Evolutionary conservation across 2,113 vertebrate species (phyloP).

Genomic region (Acinonyx jubatus): DNA sequence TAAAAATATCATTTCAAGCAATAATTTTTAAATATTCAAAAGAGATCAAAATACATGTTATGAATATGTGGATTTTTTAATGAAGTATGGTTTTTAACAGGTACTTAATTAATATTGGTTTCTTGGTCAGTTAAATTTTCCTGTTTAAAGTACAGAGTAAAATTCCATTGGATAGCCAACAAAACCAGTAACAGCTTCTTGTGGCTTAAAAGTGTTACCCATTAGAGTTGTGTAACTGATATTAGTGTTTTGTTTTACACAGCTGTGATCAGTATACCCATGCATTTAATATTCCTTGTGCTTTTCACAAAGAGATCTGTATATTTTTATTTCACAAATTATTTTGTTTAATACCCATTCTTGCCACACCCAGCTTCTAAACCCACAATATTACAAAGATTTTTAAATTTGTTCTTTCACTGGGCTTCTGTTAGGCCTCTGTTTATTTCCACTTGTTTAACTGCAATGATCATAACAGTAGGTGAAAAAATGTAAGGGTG

Average conservation of each 20-base stretch:
- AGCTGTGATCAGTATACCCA: not conserved
- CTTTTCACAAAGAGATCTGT: not conserved
- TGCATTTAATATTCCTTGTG: not conserved
- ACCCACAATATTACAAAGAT: not conserved
- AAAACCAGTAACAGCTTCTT: not conserved
- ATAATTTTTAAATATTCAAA: not conserved
- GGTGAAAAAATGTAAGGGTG: not conserved
- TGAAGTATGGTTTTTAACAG: not conserved
- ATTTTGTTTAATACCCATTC: not conserved
- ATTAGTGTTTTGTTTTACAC: not conserved
- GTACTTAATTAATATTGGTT: not conserved
- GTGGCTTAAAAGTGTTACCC: not conserved
- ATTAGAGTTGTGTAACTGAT: not conserved
- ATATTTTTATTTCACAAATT: not conserved
- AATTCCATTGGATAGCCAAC: not conserved
- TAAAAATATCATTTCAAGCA: not conserved
- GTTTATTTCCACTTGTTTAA: constrained; percentile 29
- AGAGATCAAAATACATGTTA: not conserved
- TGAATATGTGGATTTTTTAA: not conserved
- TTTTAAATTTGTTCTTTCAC: not conserved
- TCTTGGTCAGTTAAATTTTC: not conserved
- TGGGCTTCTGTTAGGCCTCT: not conserved
- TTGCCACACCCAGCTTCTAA: not conserved
- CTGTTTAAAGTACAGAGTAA: not conserved
- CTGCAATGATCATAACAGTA: not conserved